Conservation (phyloP, 2,113 vertebrate genomes). For the Excalfactoria chinensis region DNA sequence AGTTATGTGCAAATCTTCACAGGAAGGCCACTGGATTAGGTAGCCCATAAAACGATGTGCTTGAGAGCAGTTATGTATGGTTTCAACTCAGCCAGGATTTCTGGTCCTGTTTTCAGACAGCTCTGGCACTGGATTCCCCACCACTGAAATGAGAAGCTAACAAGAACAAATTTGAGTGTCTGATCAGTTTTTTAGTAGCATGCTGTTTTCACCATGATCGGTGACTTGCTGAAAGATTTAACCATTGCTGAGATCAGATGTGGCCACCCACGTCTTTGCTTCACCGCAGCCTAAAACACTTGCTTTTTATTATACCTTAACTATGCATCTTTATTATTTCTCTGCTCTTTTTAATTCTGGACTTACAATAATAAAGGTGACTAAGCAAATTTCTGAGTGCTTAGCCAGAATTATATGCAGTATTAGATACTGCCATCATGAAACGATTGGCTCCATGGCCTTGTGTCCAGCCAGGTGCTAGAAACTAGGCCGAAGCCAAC, state of each 20-base stretch:
- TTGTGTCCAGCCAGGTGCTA: not conserved
- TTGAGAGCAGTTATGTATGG: not conserved
- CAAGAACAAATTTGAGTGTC: constrained; percentile 3
- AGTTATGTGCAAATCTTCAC: not conserved
- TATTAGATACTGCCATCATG: not conserved
- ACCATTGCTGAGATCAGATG: not conserved
- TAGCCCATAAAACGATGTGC: not conserved
- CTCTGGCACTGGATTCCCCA: not conserved
- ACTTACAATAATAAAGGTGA: not conserved
- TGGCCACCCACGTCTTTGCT: not conserved
- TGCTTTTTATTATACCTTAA: not conserved
- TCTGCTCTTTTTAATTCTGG: not conserved
- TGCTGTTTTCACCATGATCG: not conserved
- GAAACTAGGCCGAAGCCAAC: not conserved
- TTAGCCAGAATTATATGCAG: not conserved
- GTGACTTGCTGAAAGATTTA: not conserved
- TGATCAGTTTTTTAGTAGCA: not conserved
- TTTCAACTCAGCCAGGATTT: not conserved
- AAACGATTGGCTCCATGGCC: not conserved
- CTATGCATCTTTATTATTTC: not conserved
- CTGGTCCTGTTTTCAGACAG: not conserved
- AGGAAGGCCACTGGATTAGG: not conserved
- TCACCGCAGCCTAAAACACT: not conserved
- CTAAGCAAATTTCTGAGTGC: not conserved
- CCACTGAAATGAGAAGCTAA: not conserved